Evolutionary conservation across 2,113 vertebrate genomes (phyloP).

Genomic region (Cebidichthys violaceus): DNA sequence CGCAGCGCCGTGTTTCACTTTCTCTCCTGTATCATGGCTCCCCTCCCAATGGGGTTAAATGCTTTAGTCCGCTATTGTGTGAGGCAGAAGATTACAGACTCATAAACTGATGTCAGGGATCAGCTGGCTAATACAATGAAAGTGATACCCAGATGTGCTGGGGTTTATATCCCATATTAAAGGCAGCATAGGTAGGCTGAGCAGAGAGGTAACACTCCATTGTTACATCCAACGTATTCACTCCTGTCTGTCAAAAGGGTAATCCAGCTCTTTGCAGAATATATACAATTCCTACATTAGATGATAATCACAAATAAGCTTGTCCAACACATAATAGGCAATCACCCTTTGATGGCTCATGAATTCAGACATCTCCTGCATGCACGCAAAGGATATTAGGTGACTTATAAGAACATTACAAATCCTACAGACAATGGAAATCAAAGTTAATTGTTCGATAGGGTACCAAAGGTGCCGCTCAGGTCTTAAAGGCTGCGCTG

Average conservation of each 20-base stretch:
- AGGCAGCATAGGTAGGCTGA: constrained; percentile 60
- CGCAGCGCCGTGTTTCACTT: constrained; percentile 47
- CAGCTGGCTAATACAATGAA: constrained; percentile 81
- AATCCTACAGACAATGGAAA: constrained; percentile 67
- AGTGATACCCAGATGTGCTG: constrained; percentile 77
- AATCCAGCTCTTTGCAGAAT: constrained; percentile 53
- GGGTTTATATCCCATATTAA: constrained; percentile 73
- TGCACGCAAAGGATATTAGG: constrained; percentile 41
- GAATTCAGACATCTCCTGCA: constrained; percentile 41
- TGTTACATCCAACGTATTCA: constrained; percentile 55
- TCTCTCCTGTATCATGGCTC: constrained; percentile 64
- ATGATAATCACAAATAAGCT: constrained; percentile 74
- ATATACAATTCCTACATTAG: constrained; percentile 47
- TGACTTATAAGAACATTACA: constrained; percentile 56
- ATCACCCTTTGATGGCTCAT: constrained; percentile 63
- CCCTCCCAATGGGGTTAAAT: constrained; percentile 76
- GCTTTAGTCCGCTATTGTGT: constrained; percentile 78
- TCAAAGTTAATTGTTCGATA: constrained; percentile 71
- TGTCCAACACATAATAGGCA: constrained; percentile 66
- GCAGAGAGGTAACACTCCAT: constrained; percentile 59
- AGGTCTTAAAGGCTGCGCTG: constrained; percentile 29
- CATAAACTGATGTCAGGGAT: constrained; percentile 84
- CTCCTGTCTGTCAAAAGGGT: constrained; percentile 57
- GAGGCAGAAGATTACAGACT: constrained; percentile 79
- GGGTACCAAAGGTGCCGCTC: constrained; percentile 43